Evolutionary conservation across 2,888 invertebrate genomes (phyloP), one percentile per base, ranked within the genome.

Genomic region (Leptinotarsa tumamoca): DNA sequence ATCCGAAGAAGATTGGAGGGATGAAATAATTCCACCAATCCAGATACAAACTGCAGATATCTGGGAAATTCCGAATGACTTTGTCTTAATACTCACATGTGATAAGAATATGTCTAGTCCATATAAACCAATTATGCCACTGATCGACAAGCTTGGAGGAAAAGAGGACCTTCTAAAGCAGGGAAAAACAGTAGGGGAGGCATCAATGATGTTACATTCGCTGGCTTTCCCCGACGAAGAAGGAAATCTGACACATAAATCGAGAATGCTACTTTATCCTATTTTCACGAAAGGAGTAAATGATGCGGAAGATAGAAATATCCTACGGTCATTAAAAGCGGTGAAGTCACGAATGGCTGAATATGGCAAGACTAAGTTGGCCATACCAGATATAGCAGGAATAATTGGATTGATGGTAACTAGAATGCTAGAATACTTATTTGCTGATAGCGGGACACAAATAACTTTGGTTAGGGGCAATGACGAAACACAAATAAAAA

Each of bases 141-240:
- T 78, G n/a, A 75, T 79, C 49, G 68, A 72, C 4, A 75, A 58
- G 50, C 72, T 78, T 54, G 75, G 75, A 33, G 75, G 75, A 4
- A 68, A 68, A 18, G 69, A 74, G 15, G 74, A 73, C 15, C 78
- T 74, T 15, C 5, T 58, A 17, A 73, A 69, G 23, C 78, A 78
- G 67, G 56, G 63, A 15, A 77, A 70, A 58, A 43, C 18, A 49
- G 27, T 69, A 33, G 78, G 78, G 3, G 77, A 73, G 67, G 75
- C 73, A 7, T 78, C 79, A 17, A 78, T 74, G 74, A 80, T 78
- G 79, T n/a, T 68, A 2, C 75, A 78, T 27, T 66, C 78, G 10
- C 67, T 79, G 18, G 76, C 79, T 33, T 78, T 79, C 23, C 79
- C 80, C 5, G 76, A 80, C 43, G 67, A 72, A 23, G 76, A 77